Base-by-base conservation (phyloP, 2,888 invertebrate species). In the Mamestra brassicae region DNA sequence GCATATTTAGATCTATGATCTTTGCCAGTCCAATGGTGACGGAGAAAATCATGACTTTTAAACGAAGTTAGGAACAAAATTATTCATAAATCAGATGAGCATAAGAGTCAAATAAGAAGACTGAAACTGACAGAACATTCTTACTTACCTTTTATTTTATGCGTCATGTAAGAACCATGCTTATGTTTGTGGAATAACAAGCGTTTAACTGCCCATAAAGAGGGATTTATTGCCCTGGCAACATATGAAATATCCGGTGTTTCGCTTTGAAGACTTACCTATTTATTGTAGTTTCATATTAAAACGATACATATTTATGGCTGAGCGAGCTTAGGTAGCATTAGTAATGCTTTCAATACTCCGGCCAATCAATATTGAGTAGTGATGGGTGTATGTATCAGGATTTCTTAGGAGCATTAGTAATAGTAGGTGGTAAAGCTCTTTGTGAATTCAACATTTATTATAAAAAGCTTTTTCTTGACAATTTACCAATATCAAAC, bases 141-240 rank as follows among this genome's bases (percentile, higher is more conserved):
- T 84, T 86, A 87, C 87, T 86, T 88, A 89, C 87, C 86, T 90
- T 92, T 90, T 91, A 91, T 92, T 60, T 90, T 89, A 88, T 89
- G 85, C 89, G 89, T 91, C 90, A 87, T 86, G 83, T 83, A 81
- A 88, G 89, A 88, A 88, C 88, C 89, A 90, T 91, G 90, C 90
- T 91, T 93, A 91, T 92, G 92, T 92, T 90, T 91, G 90, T 86
- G 90, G 90, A 91, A 92, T 93, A 93, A 94, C 94, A 94, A 92
- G 89, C 94, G 90, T 93, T 94, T 94, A 94, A 94, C 93, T 93
- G 93, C 92, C 93, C 93, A 93, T 95, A 94, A 94, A 94, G 88
- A 83, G 80, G 89, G 89, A 95, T 95, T 95, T 95, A 95, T 93
- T 86, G 88, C 88, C 76, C 83, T 84, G 87, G 85, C 89, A 90